These are phyloP conservation scores for Anguilla japonica DNA, from an alignment of 2,113 vertebrate species.

Conservation along the genomic window DNA sequence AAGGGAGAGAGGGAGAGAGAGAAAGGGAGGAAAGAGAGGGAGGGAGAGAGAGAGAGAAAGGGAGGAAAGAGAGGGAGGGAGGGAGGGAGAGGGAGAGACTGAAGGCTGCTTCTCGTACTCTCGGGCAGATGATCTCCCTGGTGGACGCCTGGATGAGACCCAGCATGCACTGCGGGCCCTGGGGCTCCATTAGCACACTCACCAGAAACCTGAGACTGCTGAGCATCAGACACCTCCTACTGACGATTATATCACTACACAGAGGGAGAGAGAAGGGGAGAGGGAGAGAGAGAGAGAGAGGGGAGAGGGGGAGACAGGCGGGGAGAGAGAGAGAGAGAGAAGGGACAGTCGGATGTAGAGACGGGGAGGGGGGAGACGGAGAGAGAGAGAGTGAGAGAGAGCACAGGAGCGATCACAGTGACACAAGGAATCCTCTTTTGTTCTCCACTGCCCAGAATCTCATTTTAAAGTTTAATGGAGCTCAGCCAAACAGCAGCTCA, in stretches of 20 bases:
- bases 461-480: constrained; percentile 17
- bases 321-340: not conserved
- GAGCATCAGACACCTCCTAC: not conserved
- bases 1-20: not conserved
- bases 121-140: not conserved
- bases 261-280: not conserved
- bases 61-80: not conserved
- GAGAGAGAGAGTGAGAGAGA: not conserved
- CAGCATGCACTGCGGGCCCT: not conserved
- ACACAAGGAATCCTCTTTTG: constrained; percentile 1
- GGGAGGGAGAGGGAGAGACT: not conserved
- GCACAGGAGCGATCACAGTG: not conserved
- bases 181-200: not conserved
- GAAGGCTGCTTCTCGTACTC: not conserved
- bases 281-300: not conserved
- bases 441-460: not conserved
- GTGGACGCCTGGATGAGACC: not conserved
- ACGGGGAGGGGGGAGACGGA: not conserved
- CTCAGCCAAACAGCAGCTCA: constrained; percentile 1
- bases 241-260: not conserved
- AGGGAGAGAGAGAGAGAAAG: constrained; percentile 8
- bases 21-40: not conserved
- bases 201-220: not conserved
- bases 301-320: not conserved
- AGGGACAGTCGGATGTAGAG: not conserved